Evolutionary conservation across 2,797 vertebrate genomes (phyloP).

Genomic region (Microctenopoma lineatum): DNA sequence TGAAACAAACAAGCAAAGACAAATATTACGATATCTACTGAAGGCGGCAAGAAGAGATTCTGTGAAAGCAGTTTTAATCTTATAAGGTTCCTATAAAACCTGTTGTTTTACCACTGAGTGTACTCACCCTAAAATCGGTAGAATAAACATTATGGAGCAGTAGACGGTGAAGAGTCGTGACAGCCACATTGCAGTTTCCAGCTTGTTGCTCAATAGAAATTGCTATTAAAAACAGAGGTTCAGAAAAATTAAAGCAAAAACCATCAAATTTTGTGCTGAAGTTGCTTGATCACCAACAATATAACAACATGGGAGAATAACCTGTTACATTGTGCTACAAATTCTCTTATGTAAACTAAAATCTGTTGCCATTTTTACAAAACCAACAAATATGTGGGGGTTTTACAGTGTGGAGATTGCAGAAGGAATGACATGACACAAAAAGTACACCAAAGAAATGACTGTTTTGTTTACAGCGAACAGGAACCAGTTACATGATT

Average conservation of each 20-base stretch:
- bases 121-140: slow-evolving; percentile 96
- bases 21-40: slow-evolving; percentile 1
- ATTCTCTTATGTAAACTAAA: neutral
- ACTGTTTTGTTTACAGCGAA: too few relatives aligned
- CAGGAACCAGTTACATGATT: too few relatives aligned
- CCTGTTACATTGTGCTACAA: neutral
- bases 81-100: neutral
- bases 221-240: slow-evolving; percentile 81
- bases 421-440: too few relatives aligned
- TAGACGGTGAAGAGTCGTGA: slow-evolving; percentile 97
- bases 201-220: slow-evolving; percentile 95
- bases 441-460: too few relatives aligned
- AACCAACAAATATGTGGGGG: too few relatives aligned
- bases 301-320: neutral
- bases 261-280: neutral
- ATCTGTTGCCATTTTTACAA: neutral
- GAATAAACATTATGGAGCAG: slow-evolving; percentile 96
- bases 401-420: too few relatives aligned
- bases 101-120: neutral
- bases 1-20: slow-evolving; percentile 62
- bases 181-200: slow-evolving; percentile 99
- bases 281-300: neutral
- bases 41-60: neutral
- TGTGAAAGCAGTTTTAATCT: neutral
- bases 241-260: neutral